These are phyloP conservation scores for Adelosebastes latens DNA, from an alignment of 2,797 vertebrate species.

Conservation along the genomic window DNA sequence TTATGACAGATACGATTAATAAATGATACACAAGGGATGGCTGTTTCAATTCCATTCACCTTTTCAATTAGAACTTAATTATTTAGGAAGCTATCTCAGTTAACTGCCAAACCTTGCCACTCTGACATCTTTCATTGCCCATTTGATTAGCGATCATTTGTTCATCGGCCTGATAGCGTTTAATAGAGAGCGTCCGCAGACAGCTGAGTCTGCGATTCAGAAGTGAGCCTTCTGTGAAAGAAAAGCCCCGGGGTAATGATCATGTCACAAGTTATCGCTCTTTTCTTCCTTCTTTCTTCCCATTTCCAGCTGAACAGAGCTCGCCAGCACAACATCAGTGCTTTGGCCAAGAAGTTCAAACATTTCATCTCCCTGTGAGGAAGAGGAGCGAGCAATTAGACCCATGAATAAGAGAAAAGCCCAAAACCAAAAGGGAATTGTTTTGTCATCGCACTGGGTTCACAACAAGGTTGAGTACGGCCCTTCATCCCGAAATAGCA, in stretches of 20 bases:
- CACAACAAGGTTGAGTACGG: conserved; percentile 33
- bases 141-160: conserved; percentile 58
- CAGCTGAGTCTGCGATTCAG: conserved; percentile 47
- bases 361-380: conserved; percentile 44
- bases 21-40: conserved; percentile 12
- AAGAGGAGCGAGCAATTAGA: conserved; percentile 64
- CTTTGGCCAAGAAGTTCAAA: conserved; percentile 51
- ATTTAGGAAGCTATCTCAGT: conserved; percentile 49
- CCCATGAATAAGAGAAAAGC: conserved; percentile 48
- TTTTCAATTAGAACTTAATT: conserved; percentile 50
- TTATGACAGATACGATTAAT: conserved; percentile 11
- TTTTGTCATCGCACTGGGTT: conserved; percentile 46
- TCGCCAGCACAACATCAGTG: conserved; percentile 40
- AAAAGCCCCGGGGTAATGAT: conserved; percentile 41
- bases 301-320: conserved; percentile 27
- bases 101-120: conserved; percentile 28
- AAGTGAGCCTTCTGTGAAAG: conserved; percentile 31
- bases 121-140: conserved; percentile 36
- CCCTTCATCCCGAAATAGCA: background rate
- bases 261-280: conserved; percentile 50
- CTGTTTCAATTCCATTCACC: conserved; percentile 9
- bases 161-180: conserved; percentile 40
- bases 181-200: conserved; percentile 34
- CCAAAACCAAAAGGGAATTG: conserved; percentile 15
- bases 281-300: conserved; percentile 27